A percentile compares a stretch with the other conserved stretches of the same genome.
phyloP scores from a whole-genome alignment of 2,888 invertebrate genomes.

The Gisinianus flammeolus region DNA sequence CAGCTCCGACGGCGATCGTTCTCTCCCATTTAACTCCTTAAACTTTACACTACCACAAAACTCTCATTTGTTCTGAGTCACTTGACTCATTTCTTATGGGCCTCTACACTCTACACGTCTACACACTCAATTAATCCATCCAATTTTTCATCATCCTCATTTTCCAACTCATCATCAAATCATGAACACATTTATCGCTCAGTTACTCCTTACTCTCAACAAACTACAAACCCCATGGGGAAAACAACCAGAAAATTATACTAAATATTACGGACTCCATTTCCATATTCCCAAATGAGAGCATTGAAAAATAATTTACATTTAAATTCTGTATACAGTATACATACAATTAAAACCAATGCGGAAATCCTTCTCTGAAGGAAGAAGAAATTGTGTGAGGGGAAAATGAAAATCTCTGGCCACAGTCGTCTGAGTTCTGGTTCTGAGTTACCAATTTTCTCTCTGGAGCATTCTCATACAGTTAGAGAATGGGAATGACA shows the following conservation, averaged over 20 bases:
- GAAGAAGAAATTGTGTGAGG: neutral
- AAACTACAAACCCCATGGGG: no score
- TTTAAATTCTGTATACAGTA: neutral
- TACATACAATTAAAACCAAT: neutral
- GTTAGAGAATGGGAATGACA: neutral
- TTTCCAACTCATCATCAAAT: neutral
- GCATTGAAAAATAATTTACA: no score
- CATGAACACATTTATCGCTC: neutral
- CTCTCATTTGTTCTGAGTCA: neutral
- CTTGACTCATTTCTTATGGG: slow-evolving; percentile 32
- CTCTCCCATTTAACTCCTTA: neutral
- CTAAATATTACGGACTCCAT: no score
- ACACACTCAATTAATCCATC: neutral
- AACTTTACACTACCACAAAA: neutral
- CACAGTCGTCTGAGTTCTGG: no score
- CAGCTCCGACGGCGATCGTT: slow-evolving; percentile 1
- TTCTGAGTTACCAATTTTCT: no score
- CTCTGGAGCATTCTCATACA: neutral
- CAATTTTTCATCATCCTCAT: neutral
- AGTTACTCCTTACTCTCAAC: neutral
- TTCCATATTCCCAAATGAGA: neutral
- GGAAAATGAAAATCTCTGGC: neutral
- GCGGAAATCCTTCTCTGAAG: neutral
- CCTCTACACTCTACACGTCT: neutral
- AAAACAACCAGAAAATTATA: no score